Base-by-base conservation (phyloP, 1,140 invertebrate genomes). In the Drosophila cardini region DNA sequence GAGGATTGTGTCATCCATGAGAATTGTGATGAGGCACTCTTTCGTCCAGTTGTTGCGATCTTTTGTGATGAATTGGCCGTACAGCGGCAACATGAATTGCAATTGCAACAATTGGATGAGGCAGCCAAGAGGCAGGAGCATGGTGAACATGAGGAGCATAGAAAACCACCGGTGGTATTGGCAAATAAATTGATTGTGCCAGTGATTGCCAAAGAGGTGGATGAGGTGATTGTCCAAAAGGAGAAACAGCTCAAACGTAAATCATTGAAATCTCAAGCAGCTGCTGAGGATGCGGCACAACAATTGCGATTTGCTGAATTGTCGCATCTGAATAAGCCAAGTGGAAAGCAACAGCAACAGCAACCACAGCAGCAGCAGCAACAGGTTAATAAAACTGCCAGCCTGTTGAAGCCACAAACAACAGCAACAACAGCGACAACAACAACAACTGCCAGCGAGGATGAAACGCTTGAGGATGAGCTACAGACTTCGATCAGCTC, bases 21-120 rank as follows among this genome's bases (percentile, higher is more conserved):
- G 86, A 95, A 95, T 89, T 93, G 93, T 72, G 95, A 95, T 90
- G 95, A 95, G 91, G 93, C 93, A 8, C 90, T 94, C 3, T 95
- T 95, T 82, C 92, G 94, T 8, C 94, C 94, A 2, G 93, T 95
- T 38, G 93, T 95, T 9, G 89, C 93, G 15, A 92, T 92, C 13
- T 91, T 92, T 52, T 91, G 91, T 48, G 85, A 91, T 55, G 85
- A 86, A 15, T 80, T 83, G 1, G 52, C 30, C 3, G 72, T 83
- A 40, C 71, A 82, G 16, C 52, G 67, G 0, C 76, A 80, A 13
- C 46, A 83, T 9, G 71, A 90, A 4, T 30, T 55, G 48, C 57
- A 43, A 3, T 9, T n/a, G 30, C 67, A 72, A 15, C 45, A 26
- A 21, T 42, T 34, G 30, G 43, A 78, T 9, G 69, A 89, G 4